Evolutionary conservation across 2,888 invertebrate genomes (phyloP).

Genomic region (Drosophila ustulata): DNA sequence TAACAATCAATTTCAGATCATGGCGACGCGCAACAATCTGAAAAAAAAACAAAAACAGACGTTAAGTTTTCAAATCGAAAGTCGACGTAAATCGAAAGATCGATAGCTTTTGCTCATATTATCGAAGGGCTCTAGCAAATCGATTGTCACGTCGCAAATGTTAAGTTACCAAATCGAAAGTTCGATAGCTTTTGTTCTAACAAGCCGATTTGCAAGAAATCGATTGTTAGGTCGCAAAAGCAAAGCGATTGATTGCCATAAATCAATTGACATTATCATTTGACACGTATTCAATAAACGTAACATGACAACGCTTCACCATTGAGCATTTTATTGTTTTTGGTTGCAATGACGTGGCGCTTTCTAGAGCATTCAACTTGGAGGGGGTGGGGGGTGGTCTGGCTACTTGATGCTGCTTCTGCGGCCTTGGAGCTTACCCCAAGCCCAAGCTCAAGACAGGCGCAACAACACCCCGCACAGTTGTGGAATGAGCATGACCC

Average conservation of each 20-base stretch:
- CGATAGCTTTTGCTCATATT: too few relatives aligned
- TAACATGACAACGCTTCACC: neutral
- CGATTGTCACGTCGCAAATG: neutral
- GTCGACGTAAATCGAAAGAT: too few relatives aligned
- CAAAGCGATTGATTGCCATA: too few relatives aligned
- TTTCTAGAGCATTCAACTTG: constrained; percentile 39
- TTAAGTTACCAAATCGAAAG: too few relatives aligned
- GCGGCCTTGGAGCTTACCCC: constrained; percentile 36
- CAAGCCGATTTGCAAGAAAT: too few relatives aligned
- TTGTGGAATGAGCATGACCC: constrained; percentile 44
- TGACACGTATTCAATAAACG: neutral
- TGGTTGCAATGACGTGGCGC: constrained; percentile 16
- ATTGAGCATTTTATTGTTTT: neutral
- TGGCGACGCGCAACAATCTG: constrained; percentile 95
- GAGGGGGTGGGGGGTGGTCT: neutral
- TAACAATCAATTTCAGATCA: constrained; percentile 98
- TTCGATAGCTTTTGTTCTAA: too few relatives aligned
- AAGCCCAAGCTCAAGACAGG: neutral
- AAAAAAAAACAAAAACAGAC: constrained; percentile 1
- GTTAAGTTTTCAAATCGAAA: too few relatives aligned
- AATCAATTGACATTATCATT: neutral
- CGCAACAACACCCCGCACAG: neutral
- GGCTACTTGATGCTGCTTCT: constrained; percentile 24
- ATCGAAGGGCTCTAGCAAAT: neutral
- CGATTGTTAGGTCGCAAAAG: too few relatives aligned